phyloP scores from a whole-genome alignment of 1,140 invertebrate genomes.

The Hycleus phaleratus region DNA sequence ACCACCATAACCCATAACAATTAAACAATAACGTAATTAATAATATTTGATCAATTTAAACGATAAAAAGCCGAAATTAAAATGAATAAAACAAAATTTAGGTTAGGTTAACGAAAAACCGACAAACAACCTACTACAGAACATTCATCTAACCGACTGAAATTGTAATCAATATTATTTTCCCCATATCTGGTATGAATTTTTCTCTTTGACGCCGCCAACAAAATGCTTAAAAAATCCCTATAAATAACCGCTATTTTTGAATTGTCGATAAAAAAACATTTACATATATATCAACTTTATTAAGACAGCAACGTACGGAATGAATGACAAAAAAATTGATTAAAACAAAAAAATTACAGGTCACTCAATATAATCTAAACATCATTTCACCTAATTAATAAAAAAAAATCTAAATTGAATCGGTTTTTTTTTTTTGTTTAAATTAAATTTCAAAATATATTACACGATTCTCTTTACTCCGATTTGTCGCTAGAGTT shows the following conservation, averaged over 20 bases:
- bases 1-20: background rate
- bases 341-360: constrained; percentile 5
- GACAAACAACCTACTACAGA: constrained; percentile 25
- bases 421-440: background rate
- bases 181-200: constrained; percentile 17
- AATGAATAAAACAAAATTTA: constrained; percentile 21
- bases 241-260: too few relatives aligned
- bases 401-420: background rate
- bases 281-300: constrained; percentile 17
- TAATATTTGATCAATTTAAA: background rate
- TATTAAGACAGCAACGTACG: constrained; percentile 21
- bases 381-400: background rate
- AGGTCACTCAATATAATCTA: constrained; percentile 15
- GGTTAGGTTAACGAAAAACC: constrained; percentile 25
- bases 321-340: constrained; percentile 19
- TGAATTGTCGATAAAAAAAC: background rate
- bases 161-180: constrained; percentile 25
- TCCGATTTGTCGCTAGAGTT: constrained; percentile 40
- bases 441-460: background rate
- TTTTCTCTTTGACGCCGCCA: background rate
- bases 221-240: too few relatives aligned
- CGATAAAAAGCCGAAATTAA: constrained; percentile 4
- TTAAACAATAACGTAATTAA: constrained; percentile 2
- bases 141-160: constrained; percentile 22
- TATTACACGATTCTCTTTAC: constrained; percentile 19